Base-by-base conservation (phyloP, 2,113 vertebrate species). In the Physeter macrocephalus region DNA sequence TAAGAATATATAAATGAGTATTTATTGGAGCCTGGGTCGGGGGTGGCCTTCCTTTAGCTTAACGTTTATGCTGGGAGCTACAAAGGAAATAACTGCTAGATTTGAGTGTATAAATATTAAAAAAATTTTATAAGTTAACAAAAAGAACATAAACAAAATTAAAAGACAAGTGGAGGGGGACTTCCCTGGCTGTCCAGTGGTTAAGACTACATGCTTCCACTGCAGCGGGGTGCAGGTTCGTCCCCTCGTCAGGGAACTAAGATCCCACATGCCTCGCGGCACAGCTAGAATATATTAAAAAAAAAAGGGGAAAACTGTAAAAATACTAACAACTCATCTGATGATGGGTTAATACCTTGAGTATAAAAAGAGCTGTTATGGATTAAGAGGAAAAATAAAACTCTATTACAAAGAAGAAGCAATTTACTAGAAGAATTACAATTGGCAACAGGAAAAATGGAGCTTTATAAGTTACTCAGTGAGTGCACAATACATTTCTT, bases 311-410 rank as follows among this genome's bases (percentile, higher is more conserved):
- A 78, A 89, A 96, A 88, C 13, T 72, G 14, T 57, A 84, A 94
- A 93, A 83, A 59, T 59, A 20, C 27, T 72, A 82, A 5, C 43
- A 77, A 90, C 41, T 94, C n/a, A 43, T 31, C 8, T 52, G 46
- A 90, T 12, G 86, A 54, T 71, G 57, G 52, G 62, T 87, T 61
- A 80, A 88, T 94, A 17, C 17, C 21, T 39, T 31, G 69, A 62
- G 36, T 87, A 61, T 54, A 90, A 93, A 64, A 87, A 71, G 23
- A 64, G 6, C 6, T 39, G 14, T 74, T 72, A 64, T 52, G 31
- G 64, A 54, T 75, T 88, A 57, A 64, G 94, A 77, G 59, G 46
- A 92, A 92, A 85, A 90, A 20, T 72, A 93, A 89, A 80, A 82
- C 27, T 64, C 9, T 69, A 75, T 39, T 57, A 41, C 7, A 83